Evolutionary conservation across 2,797 vertebrate species (phyloP).

Genomic region (Myotis pilosus): DNA sequence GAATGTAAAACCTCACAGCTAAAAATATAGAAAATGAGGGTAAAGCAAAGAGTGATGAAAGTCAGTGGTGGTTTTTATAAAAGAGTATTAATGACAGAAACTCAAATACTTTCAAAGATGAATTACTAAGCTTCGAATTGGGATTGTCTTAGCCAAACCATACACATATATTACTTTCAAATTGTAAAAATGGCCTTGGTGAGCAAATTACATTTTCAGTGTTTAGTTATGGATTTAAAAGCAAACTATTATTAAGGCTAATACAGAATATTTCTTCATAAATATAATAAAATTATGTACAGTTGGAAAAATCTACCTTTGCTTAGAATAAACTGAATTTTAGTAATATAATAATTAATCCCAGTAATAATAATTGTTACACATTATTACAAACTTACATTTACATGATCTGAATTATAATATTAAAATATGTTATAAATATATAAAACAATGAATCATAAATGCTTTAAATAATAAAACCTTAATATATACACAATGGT

Average conservation of each 20-base stretch:
- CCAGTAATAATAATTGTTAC: constrained; percentile 9
- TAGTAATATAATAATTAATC: constrained; percentile 23
- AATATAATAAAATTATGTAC: constrained; percentile 52
- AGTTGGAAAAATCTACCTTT: neutral
- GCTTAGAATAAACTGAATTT: neutral
- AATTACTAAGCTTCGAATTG: constrained; percentile 29
- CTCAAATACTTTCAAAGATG: constrained; percentile 5
- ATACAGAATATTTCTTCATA: constrained; percentile 45
- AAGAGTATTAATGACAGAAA: neutral
- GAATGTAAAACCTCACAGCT: neutral
- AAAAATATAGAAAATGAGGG: neutral
- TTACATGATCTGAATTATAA: constrained; percentile 25
- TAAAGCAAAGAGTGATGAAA: neutral
- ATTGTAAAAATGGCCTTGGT: constrained; percentile 5
- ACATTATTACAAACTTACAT: neutral
- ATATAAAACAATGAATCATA: constrained; percentile 43
- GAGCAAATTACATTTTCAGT: neutral
- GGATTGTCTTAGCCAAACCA: neutral
- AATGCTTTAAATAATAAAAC: constrained; percentile 57
- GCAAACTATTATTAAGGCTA: neutral
- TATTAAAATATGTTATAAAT: constrained; percentile 41
- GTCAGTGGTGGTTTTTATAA: neutral
- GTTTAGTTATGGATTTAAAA: constrained; percentile 29
- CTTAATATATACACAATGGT: neutral
- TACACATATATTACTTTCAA: neutral